phyloP scores from a whole-genome alignment of 2,113 vertebrate genomes.

The Epinephelus lanceolatus region DNA sequence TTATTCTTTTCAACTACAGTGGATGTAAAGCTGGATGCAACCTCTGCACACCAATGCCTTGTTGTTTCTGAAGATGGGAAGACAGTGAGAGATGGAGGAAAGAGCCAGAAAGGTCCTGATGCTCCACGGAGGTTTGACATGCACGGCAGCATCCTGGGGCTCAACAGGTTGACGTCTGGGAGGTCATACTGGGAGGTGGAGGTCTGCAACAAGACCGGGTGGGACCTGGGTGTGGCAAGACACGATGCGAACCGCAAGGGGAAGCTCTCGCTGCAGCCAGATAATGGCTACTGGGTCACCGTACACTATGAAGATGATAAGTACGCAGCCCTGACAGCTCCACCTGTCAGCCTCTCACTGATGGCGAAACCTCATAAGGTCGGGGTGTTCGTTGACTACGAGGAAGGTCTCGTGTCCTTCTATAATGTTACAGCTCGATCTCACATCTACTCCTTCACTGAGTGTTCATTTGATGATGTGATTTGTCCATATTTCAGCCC shows the following conservation, averaged over 20 bases:
- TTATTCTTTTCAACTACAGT: constrained; percentile 47
- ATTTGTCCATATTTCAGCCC: constrained; percentile 87
- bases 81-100: constrained; percentile 55
- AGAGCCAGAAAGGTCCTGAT: not conserved
- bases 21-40: constrained; percentile 73
- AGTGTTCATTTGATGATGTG: constrained; percentile 80
- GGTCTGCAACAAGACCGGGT: constrained; percentile 72
- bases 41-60: constrained; percentile 60
- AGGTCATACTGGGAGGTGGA: constrained; percentile 83
- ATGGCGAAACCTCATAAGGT: constrained; percentile 79
- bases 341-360: constrained; percentile 61
- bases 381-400: constrained; percentile 88
- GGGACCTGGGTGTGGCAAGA: constrained; percentile 78
- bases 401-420: constrained; percentile 87
- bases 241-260: constrained; percentile 69
- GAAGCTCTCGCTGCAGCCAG: constrained; percentile 59
- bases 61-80: constrained; percentile 62
- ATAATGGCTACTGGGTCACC: constrained; percentile 77
- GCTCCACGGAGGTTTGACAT: constrained; percentile 66
- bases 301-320: constrained; percentile 65
- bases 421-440: constrained; percentile 77
- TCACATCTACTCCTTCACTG: constrained; percentile 87
- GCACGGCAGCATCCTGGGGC: constrained; percentile 67
- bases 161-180: constrained; percentile 44
- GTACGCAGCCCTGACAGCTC: constrained; percentile 68